These are phyloP conservation scores for Bilobella aurantiaca DNA, from an alignment of 1,140 invertebrate genomes.

Conservation along the genomic window DNA sequence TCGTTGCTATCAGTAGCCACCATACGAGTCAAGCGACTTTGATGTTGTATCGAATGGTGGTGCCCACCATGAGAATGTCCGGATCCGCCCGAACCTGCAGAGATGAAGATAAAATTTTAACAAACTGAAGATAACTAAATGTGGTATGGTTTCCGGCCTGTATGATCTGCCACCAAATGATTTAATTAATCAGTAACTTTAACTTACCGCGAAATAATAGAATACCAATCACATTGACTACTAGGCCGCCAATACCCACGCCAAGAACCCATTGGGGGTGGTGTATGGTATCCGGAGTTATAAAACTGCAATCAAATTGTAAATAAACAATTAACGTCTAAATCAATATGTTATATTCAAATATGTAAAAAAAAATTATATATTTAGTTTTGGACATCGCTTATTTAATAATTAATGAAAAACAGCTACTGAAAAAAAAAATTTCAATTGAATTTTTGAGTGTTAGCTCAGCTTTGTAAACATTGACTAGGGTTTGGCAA, in stretches of 20 bases:
- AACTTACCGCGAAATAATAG: conserved; percentile 67
- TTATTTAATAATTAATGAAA: too few relatives aligned
- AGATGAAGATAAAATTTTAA: conserved; percentile 24
- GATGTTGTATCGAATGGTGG: conserved; percentile 43
- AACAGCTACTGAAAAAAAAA: too few relatives aligned
- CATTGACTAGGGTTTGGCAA: too few relatives aligned
- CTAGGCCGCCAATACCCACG: conserved; percentile 64
- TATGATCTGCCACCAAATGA: too few relatives aligned
- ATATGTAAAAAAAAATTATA: too few relatives aligned
- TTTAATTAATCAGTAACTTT: too few relatives aligned
- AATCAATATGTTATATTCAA: not conserved
- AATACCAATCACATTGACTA: conserved; percentile 73
- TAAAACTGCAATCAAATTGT: conserved; percentile 26
- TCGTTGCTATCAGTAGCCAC: conserved; percentile 63
- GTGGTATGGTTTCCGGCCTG: too few relatives aligned
- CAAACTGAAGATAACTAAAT: conserved; percentile 7
- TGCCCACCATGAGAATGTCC: conserved; percentile 54
- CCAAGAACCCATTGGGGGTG: conserved; percentile 61
- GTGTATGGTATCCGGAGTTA: conserved; percentile 63
- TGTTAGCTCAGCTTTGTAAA: too few relatives aligned
- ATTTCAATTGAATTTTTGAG: too few relatives aligned
- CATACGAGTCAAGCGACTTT: conserved; percentile 45
- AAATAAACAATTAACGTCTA: conserved; percentile 16
- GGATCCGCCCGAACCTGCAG: conserved; percentile 58
- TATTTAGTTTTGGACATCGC: too few relatives aligned